Evolutionary conservation across 64 coral and sea anemone genomes (phyloP), one percentile per base, ranked within the genome.

Genomic region (Montipora cactus): DNA sequence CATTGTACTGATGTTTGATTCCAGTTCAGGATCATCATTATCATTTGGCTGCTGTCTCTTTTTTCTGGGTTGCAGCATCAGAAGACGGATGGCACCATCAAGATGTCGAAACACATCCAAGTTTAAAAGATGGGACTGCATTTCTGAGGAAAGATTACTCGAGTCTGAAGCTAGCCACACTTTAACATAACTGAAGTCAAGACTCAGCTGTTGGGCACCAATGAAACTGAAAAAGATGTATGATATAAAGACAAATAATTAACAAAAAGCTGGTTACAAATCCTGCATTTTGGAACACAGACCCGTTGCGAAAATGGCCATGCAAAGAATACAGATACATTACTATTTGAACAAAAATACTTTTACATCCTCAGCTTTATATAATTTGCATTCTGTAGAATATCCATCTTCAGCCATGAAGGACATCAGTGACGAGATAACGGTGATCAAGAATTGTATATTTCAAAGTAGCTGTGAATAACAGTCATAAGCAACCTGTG

Each of bases 21-120:
- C 97, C 48, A 98, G 62, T 37, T 98, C 97, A 9, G 89, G 83
- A 61, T 96, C 97, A 47, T 96, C 91, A 67, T 79, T 85, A 78
- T 96, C 77, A 23, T n/a, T 81, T 2, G 46, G 22, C 52, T 16
- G 49, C 37, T 89, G 92, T 89, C 93, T 95, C 84, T 96, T 98
- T 85, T 98, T 98, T 81, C 92, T 98, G 64, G 97, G 97, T 67
- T 98, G 97, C 13, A 98, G 51, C 97, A 98, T 96, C 14, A 98
- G 67, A 9, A 98, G 92, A 22, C 93, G 91, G 9, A 95, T 81
- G 7, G 97, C 97, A 55, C 91, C 94, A 14, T 98, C 95, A 15
- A 98, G 67, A 71, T 98, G 91, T 55, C 75, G 95, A 79, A 98
- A 98, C 16, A 94, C 91, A 14, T 98, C 97, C 59, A 98, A 87